Percentiles rank a stretch among this genome's conserved stretches.
Evolutionary conservation across 1,140 invertebrate genomes (phyloP).

Genomic region (Gryllus bimaculatus): DNA sequence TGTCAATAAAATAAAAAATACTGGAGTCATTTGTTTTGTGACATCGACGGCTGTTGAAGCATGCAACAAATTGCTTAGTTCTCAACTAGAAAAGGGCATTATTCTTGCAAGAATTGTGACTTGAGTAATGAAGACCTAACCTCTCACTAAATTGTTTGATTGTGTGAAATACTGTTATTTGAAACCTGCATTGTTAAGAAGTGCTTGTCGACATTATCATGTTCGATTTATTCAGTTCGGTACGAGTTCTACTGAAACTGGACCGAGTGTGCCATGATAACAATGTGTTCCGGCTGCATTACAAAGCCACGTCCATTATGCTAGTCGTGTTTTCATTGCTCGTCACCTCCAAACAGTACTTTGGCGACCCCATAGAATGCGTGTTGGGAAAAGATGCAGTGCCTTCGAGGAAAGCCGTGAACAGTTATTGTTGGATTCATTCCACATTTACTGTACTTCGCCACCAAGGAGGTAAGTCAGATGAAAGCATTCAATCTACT

Average conservation of each 20-base stretch:
- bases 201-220: constrained; percentile 17
- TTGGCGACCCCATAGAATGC: constrained; percentile 59
- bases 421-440: constrained; percentile 68
- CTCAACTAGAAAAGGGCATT: no score
- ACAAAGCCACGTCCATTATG: constrained; percentile 53
- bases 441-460: constrained; percentile 57
- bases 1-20: no score
- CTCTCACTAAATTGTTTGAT: no score
- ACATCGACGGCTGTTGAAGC: no score
- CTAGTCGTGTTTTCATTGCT: constrained; percentile 53
- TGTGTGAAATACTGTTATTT: no score
- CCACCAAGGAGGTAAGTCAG: constrained; percentile 34
- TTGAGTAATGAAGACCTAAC: no score
- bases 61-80: no score
- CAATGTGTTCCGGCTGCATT: constrained; percentile 55
- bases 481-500: no score
- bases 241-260: constrained; percentile 38
- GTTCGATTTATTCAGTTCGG: constrained; percentile 30
- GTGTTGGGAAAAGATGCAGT: constrained; percentile 42
- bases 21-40: no score
- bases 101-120: no score
- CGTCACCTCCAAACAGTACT: constrained; percentile 60
- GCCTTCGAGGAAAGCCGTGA: constrained; percentile 32
- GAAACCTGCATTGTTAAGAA: no score
- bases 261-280: constrained; percentile 55